A percentile compares a stretch with the other conserved stretches of the same genome.
phyloP scores from a whole-genome alignment of 2,113 vertebrate genomes.

The Campylomormyrus numenius region DNA sequence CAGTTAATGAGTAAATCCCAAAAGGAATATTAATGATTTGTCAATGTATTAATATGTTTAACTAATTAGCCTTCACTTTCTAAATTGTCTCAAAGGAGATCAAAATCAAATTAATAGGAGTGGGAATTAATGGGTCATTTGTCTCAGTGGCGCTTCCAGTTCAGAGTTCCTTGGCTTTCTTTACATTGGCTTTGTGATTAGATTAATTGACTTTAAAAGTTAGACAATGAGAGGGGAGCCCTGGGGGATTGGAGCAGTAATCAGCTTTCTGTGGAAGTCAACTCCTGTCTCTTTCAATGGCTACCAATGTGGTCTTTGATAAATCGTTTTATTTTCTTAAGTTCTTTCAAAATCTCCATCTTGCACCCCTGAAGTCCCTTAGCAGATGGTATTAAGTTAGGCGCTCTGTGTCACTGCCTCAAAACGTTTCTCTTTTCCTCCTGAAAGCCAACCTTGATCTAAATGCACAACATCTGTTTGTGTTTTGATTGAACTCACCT shows the following conservation, averaged over 20 bases:
- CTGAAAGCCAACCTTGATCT: neutral
- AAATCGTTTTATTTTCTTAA: neutral
- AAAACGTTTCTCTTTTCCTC: neutral
- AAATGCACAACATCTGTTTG: neutral
- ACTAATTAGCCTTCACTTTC: conserved; percentile 8
- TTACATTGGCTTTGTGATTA: conserved; percentile 35
- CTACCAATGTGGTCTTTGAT: neutral
- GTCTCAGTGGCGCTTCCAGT: conserved; percentile 33
- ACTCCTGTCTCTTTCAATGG: neutral
- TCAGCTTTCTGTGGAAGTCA: conserved; percentile 1
- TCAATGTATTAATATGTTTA: conserved; percentile 18
- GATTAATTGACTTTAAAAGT: conserved; percentile 8
- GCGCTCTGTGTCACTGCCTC: neutral
- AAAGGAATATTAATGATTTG: conserved; percentile 15
- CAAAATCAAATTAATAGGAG: conserved; percentile 39
- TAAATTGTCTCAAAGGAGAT: conserved; percentile 11
- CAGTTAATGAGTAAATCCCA: conserved; percentile 16
- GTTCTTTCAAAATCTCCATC: neutral
- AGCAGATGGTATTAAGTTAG: neutral
- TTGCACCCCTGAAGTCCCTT: neutral
- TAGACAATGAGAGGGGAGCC: neutral
- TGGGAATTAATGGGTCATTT: conserved; percentile 36
- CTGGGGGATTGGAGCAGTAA: neutral
- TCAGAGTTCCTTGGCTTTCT: conserved; percentile 23
- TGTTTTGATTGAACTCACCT: neutral